Evolutionary conservation across 2,113 vertebrate species (phyloP), one percentile per base, ranked within the genome.

Genomic region (Scatophagus argus): DNA sequence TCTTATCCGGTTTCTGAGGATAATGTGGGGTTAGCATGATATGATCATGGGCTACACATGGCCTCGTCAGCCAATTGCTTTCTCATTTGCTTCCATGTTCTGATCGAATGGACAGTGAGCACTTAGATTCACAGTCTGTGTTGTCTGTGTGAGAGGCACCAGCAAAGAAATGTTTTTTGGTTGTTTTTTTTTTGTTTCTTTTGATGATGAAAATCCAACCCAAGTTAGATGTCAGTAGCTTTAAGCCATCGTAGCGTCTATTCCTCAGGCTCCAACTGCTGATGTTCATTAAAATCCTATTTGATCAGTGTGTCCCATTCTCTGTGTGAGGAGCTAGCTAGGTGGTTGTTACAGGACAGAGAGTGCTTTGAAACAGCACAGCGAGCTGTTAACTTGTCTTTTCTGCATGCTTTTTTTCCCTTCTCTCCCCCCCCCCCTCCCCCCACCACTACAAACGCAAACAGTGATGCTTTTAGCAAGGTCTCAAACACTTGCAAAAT

Each of bases 401-500:
- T 74, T 90, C 83, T 87, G 76, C 63, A 23, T 87, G 78, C 72
- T 71, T 74, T 84, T 77, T 84, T 82, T 68, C 11, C 19, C 17
- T 31, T 23, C 31, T 3, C 13, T 16, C 11, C 10, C 32, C 4
- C 32, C 46, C 16, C 25, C 59, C 21, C 1, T 12, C 29, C 12
- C 63, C 27, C 39, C 86, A 49, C 83, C 87, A 87, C 83, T 92
- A 81, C 85, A 90, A 91, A 90, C 90, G 91, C 82, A 91, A 91
- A 87, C 90, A 85, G 86, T 78, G 90, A 90, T 92, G 89, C 90
- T 93, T 93, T 93, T 92, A 93, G 91, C 87, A 88, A 91, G 91
- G 90, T 92, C 92, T 91, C 71, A 78, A 85, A 91, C 87, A 90
- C 87, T 93, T 92, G 89, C 88, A 90, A 91, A 93, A 92, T 93